Percentiles rank a stretch among this genome's conserved stretches.
phyloP scores from a whole-genome alignment of 2,888 invertebrate species.

The Protophormia terraenovae region DNA sequence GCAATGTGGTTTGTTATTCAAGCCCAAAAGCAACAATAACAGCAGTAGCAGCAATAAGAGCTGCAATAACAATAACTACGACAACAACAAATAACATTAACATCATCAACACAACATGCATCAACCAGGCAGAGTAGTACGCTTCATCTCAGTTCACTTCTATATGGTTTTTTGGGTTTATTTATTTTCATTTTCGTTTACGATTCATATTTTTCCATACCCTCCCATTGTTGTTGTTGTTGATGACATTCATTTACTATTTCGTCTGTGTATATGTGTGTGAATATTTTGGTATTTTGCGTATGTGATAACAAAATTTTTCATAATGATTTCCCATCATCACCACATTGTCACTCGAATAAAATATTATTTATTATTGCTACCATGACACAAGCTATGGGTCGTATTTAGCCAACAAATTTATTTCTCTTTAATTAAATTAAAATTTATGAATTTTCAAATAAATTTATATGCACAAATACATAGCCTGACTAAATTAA shows the following conservation, averaged over 20 bases:
- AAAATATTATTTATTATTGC: slow-evolving; percentile 30
- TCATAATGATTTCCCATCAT: slow-evolving; percentile 25
- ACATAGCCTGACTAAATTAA: not conserved
- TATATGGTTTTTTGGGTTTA: not conserved
- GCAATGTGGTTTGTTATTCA: slow-evolving; percentile 11
- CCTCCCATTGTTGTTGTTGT: not conserved
- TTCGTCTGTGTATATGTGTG: not conserved
- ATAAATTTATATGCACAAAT: not conserved
- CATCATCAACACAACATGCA: slow-evolving; percentile 17
- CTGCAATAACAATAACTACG: slow-evolving; percentile 30
- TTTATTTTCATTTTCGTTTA: not conserved
- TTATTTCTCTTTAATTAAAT: not conserved
- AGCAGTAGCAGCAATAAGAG: not conserved
- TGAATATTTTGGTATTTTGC: not conserved
- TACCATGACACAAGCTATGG: not conserved
- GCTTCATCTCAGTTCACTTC: not conserved
- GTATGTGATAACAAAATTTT: slow-evolving; percentile 1
- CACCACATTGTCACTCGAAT: slow-evolving; percentile 14
- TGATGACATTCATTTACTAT: not conserved
- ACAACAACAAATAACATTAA: too few species aligned
- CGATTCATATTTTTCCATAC: not conserved
- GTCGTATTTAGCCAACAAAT: not conserved
- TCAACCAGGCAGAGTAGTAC: not conserved
- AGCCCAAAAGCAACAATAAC: slow-evolving; percentile 43
- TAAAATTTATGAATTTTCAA: not conserved